These are phyloP conservation scores for Chelmon rostratus DNA, from an alignment of 2,797 vertebrate genomes.

Conservation along the genomic window DNA sequence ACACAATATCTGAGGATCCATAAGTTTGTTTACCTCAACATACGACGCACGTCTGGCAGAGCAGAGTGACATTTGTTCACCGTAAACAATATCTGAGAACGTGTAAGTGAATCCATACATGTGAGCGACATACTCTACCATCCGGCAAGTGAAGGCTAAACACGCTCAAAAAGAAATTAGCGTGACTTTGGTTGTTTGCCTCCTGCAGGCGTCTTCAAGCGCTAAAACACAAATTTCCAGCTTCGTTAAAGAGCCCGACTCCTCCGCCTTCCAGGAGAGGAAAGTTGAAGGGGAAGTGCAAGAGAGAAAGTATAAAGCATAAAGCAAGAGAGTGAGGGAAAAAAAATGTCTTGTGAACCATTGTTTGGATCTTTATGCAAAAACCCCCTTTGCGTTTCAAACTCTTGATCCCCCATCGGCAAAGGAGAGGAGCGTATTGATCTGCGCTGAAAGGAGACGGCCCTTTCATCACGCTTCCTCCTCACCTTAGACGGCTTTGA, in stretches of 20 bases:
- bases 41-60: constrained; percentile 30
- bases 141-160: constrained; percentile 21
- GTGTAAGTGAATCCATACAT: constrained; percentile 51
- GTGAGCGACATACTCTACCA: constrained; percentile 12
- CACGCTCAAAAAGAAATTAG: constrained; percentile 18
- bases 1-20: constrained; percentile 33
- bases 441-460: constrained; percentile 80
- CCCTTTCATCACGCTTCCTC: constrained; percentile 84
- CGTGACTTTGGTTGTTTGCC: constrained; percentile 49
- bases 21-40: constrained; percentile 53
- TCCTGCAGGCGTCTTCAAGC: constrained; percentile 46
- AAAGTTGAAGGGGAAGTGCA: constrained; percentile 63
- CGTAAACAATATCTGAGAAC: constrained; percentile 40
- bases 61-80: constrained; percentile 52
- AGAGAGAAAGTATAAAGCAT: constrained; percentile 67
- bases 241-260: constrained; percentile 66
- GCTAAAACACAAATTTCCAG: constrained; percentile 47
- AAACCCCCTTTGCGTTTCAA: constrained; percentile 84
- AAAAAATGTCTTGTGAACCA: constrained; percentile 80
- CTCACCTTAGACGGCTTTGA: constrained; percentile 83
- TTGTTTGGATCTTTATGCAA: constrained; percentile 88
- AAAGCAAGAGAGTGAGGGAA: constrained; percentile 52
- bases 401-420: constrained; percentile 86
- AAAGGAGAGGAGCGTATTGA: constrained; percentile 85
- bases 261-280: constrained; percentile 56